A percentile compares a stretch with the other conserved stretches of the same genome.
These are phyloP conservation scores for Dermatemys mawii DNA, from an alignment of 2,113 vertebrate species.

Conservation along the genomic window DNA sequence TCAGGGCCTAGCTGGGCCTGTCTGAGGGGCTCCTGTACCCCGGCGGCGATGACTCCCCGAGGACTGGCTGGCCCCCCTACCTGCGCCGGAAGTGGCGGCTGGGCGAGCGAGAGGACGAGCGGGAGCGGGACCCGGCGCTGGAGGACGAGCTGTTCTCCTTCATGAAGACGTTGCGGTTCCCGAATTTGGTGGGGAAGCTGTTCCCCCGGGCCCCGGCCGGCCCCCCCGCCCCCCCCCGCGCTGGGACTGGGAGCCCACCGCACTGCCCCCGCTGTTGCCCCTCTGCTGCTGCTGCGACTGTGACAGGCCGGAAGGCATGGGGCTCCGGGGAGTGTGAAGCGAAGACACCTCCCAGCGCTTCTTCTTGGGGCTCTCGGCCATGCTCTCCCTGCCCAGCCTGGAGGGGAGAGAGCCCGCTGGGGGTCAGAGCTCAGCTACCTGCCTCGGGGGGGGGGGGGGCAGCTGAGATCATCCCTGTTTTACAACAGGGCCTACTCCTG, in stretches of 20 bases:
- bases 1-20: neutral
- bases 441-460: neutral
- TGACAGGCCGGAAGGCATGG: constrained; percentile 18
- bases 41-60: neutral
- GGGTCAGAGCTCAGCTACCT: neutral
- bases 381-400: constrained; percentile 68
- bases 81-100: constrained; percentile 79
- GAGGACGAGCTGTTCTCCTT: constrained; percentile 90
- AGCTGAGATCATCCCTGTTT: neutral
- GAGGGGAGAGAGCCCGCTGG: neutral
- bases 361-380: constrained; percentile 80
- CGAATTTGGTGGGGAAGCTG: constrained; percentile 79
- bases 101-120: constrained; percentile 83
- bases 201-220: constrained; percentile 69
- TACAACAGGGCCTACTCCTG: neutral
- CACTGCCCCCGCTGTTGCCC: constrained; percentile 64
- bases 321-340: constrained; percentile 76
- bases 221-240: constrained; percentile 55
- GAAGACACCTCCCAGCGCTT: constrained; percentile 85
- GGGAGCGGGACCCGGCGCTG: constrained; percentile 86
- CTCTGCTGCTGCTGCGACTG: constrained; percentile 28
- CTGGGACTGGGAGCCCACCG: constrained; percentile 64
- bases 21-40: neutral
- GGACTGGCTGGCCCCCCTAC: neutral
- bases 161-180: constrained; percentile 91